Evolutionary conservation across 2,888 invertebrate species (phyloP), one percentile per base, ranked within the genome.

Genomic region (Griposia aprilina): DNA sequence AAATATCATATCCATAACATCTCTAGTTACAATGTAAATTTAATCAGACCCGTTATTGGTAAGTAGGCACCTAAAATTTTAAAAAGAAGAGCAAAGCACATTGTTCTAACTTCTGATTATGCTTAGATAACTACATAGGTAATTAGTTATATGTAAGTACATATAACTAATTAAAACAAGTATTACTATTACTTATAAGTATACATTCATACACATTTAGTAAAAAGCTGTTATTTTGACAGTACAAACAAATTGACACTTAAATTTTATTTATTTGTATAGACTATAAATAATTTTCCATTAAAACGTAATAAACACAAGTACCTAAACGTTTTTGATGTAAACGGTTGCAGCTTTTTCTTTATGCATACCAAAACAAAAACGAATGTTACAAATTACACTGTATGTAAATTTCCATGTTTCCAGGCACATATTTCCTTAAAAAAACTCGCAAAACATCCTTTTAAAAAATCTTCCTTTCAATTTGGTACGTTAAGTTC

Each of bases 401-500:
- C 23, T 50, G 62, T 74, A 74, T 76, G 85, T 71, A 85, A 84
- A 85, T 74, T 72, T 55, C 11, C 76, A 60, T 69, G 73, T 73
- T 62, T 50, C 59, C 23, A 76, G 13, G 57, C 59, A 67, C 57
- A 75, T 72, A 76, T 67, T 74, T 76, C 63, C 41, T 67, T 62
- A 59, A 80, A 81, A 81, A 81, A 81, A 79, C 79, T 65, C 76
- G 57, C 81, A 78, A 81, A 84, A 84, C 83, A 84, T 83, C 71
- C 55, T 75, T 86, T 77, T 82, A 78, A 74, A 85, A 89, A 84
- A 87, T 86, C 81, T 83, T 85, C 87, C 78, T 78, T 90, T 91
- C 90, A 93, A 92, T 91, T 92, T 91, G 87, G 90, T 87, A 88
- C 87, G 89, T 93, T 92, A 90, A 94, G 92, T 92, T 91, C 85